Evolutionary conservation across 2,888 invertebrate genomes (phyloP), one percentile per base, ranked within the genome.

Genomic region (Phaonia tiefii): DNA sequence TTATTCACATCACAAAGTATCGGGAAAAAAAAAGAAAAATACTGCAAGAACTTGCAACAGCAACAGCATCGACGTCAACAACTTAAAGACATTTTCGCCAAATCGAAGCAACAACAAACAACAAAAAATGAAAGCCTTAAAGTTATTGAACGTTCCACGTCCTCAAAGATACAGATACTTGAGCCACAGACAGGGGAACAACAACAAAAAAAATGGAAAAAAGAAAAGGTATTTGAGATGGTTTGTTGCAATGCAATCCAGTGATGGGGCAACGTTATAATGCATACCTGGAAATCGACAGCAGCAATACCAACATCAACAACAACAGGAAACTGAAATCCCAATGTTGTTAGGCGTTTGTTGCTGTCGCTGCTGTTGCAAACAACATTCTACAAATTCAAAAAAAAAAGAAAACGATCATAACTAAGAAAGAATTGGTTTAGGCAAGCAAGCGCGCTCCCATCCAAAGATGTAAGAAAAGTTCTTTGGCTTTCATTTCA

Each of bases 91-190:
- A 63, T 63, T 39, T 20, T 63, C 63, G 42, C 22, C n/a, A 63
- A 63, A 31, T 31, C 22, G 20, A 22, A 22, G 22, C 17, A 8
- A 31, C 37, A 39, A 58, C 31, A 58, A 31, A 31, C 31, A n/a
- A 31, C 31, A 58, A 46, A 7, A 31, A n/a, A 25, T 54, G 54
- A 76, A 66, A 72, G 63, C 65, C 73, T 63, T 49, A 42, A 73
- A 69, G 69, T 76, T 72, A 73, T 75, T 80, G 76, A 76, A 76
- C 73, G 73, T 65, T 65, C 11, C 37, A 54, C 54, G 54, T 54
- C 25, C 25, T 8, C 54, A 54, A 31, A 63, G 63, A 63, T 22
- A 63, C 63, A 42, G 39, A 37, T 60, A 60, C 60, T n/a, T 31
- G 13, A 63, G 42, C 22, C 20, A 20, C 20, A 51, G 44, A 44